Base-by-base conservation (phyloP, 2,797 vertebrate species). In the Bradypodion pumilum region DNA sequence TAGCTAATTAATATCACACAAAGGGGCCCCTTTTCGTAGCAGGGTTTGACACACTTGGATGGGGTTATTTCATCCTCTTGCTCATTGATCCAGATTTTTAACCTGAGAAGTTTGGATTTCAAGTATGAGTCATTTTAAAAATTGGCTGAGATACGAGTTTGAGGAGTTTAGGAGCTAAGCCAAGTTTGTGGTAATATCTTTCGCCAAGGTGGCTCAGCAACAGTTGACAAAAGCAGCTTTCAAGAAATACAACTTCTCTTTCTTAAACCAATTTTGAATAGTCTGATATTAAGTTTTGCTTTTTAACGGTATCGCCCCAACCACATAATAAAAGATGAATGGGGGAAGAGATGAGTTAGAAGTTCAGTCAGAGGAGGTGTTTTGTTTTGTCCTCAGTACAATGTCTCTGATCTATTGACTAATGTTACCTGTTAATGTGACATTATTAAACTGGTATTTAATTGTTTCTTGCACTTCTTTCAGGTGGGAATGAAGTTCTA, bases 401-500 rank as follows among this genome's bases (percentile, higher is more conserved):
- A 91, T 88, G 85, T 46, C 59, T 32, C n/a, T 32, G 81, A 60
- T 87, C 49, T 7, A 1, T 65, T 72, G 85, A 76, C 72, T 78
- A 84, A 78, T 12, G 1, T 52, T 40, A 66, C 76, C 81, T 79
- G 74, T 1, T 0, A 81, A 79, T 81, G 72, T 78, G 66, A 46
- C 4, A 63, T 68, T 70, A 63, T 77, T 88, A 80, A 78, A 78
- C 56, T 37, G 62, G 81, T 91, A 89, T 94, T 94, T 91, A 87
- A 89, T 88, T 83, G 25, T 27, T 44, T 23, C 79, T 69, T 68
- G 76, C 19, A 72, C 77, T 83, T 87, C 69, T 91, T 92, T 93
- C 94, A 92, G 92, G 83, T 83, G 93, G 95, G 92, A 93, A 95
- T 91, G 93, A 75, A 88, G 85, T 87, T 40, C 84, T 92, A 94